These are phyloP conservation scores for Eulemur coronatus DNA, from an alignment of 2,797 vertebrate species.

Conservation along the genomic window DNA sequence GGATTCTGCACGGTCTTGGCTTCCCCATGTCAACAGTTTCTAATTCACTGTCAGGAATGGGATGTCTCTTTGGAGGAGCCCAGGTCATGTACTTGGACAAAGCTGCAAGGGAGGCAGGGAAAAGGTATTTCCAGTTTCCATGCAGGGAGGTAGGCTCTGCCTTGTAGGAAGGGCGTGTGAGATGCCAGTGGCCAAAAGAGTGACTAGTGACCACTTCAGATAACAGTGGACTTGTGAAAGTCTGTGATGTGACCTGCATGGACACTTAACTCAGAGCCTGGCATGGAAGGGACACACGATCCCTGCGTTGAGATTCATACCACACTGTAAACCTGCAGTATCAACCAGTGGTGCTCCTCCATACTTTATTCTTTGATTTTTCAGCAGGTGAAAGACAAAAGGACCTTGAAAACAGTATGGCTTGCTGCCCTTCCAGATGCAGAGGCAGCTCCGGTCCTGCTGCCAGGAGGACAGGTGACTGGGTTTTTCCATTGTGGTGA, in stretches of 20 bases:
- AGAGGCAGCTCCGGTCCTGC: not conserved
- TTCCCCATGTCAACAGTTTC: not conserved
- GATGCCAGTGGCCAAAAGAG: not conserved
- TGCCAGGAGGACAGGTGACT: slow-evolving; percentile 76
- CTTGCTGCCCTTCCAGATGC: slow-evolving; percentile 68
- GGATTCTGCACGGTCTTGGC: not conserved
- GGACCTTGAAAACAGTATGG: slow-evolving; percentile 56
- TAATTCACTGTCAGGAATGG: not conserved
- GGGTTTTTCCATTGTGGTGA: slow-evolving; percentile 78
- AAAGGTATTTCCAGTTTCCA: not conserved
- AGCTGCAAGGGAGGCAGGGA: slow-evolving; percentile 26
- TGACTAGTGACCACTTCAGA: not conserved
- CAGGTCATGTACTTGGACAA: not conserved
- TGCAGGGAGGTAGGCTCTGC: not conserved
- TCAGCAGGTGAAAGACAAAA: slow-evolving; percentile 58
- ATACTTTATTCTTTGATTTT: not conserved
- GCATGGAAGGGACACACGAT: not conserved
- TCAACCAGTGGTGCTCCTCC: not conserved
- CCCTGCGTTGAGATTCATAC: accelerated
- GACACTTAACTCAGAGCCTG: not conserved
- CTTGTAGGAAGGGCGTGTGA: not conserved
- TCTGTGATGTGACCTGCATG: not conserved
- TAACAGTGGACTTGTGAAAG: not conserved
- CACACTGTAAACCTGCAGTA: not conserved
- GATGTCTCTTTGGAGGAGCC: not conserved